Evolutionary conservation across 2,113 vertebrate species (phyloP).

Genomic region (Tor tambroides): DNA sequence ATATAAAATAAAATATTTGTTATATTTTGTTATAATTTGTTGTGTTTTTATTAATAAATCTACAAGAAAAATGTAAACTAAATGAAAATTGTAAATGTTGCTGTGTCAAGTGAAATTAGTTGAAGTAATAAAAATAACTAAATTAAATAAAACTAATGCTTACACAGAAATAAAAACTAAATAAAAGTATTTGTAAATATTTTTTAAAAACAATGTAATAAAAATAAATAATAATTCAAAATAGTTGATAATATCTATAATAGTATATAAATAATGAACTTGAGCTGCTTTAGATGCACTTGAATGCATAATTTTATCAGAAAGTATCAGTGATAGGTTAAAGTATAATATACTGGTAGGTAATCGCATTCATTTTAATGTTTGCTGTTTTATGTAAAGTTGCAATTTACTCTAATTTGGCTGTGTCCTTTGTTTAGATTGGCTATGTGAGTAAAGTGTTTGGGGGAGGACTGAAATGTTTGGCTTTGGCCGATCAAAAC

Average conservation of each 20-base stretch:
- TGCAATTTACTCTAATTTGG: background rate
- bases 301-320: background rate
- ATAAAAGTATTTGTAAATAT: background rate
- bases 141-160: too few species aligned
- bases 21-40: too few species aligned
- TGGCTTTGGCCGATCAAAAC: constrained; percentile 86
- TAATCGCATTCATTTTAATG: background rate
- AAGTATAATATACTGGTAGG: background rate
- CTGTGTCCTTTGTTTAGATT: constrained; percentile 73
- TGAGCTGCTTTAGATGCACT: background rate
- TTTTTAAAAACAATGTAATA: background rate
- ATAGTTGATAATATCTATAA: too few species aligned
- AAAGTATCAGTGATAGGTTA: background rate
- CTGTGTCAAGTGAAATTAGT: too few species aligned
- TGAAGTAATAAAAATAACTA: too few species aligned
- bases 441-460: constrained; percentile 87
- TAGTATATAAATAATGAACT: too few species aligned
- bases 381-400: background rate
- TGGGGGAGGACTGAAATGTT: constrained; percentile 84
- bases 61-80: too few species aligned
- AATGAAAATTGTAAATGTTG: too few species aligned
- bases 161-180: background rate
- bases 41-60: too few species aligned
- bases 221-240: too few species aligned
- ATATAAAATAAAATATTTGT: too few species aligned